A percentile compares a stretch with the other conserved stretches of the same genome.
phyloP scores from a whole-genome alignment of 2,797 vertebrate species.

The Sebastes hubbsi region DNA sequence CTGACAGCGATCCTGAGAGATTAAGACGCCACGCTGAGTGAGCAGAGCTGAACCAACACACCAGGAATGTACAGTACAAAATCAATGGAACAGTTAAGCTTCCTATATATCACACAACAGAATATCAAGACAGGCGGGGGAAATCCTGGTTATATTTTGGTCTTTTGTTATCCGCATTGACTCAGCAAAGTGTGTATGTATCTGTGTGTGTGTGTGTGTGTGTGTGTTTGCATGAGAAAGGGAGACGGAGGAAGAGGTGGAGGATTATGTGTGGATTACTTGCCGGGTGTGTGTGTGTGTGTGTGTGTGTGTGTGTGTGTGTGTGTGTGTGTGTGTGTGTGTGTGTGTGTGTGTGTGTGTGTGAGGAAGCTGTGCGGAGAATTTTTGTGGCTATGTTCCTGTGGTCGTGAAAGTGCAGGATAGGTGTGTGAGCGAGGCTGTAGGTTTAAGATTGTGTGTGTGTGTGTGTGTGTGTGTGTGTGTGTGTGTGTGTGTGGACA shows the following conservation, averaged over 20 bases:
- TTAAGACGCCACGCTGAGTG: slow-evolving; percentile 50
- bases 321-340: background rate
- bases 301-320: background rate
- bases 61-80: slow-evolving; percentile 49
- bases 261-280: slow-evolving; percentile 54
- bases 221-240: slow-evolving; percentile 36
- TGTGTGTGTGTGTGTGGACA: background rate
- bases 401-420: slow-evolving; percentile 33
- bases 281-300: background rate
- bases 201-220: background rate
- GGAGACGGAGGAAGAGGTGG: slow-evolving; percentile 28
- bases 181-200: slow-evolving; percentile 41
- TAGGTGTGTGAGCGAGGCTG: slow-evolving; percentile 34
- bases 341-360: background rate
- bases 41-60: slow-evolving; percentile 57
- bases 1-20: slow-evolving; percentile 63
- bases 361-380: slow-evolving; percentile 22
- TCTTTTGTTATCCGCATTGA: slow-evolving; percentile 50
- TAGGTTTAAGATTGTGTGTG: slow-evolving; percentile 17
- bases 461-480: background rate
- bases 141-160: slow-evolving; percentile 49
- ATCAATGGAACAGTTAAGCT: slow-evolving; percentile 66
- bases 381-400: slow-evolving; percentile 43
- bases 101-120: slow-evolving; percentile 60
- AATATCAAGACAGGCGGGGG: slow-evolving; percentile 31